Conservation (phyloP, 2,113 vertebrate genomes). For the Sisor rabdophorus region DNA sequence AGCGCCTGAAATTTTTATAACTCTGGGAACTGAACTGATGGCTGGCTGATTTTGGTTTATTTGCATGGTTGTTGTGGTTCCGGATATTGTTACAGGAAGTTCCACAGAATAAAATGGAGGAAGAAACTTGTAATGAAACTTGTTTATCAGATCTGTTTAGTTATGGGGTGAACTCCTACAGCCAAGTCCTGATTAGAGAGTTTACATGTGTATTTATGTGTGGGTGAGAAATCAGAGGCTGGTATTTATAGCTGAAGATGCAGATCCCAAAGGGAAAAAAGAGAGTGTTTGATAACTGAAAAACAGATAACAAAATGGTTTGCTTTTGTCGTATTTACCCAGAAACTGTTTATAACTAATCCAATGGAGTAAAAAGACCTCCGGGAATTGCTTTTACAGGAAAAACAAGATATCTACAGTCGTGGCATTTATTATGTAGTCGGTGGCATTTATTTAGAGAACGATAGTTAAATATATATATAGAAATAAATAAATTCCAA, state of each 20-base stretch:
- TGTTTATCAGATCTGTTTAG: slow-evolving; percentile 47
- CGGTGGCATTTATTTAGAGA: too few species aligned
- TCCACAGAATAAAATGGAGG: slow-evolving; percentile 23
- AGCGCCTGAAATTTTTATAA: slow-evolving; percentile 10
- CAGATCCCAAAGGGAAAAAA: background rate
- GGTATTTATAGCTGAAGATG: slow-evolving; percentile 33
- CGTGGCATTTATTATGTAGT: background rate
- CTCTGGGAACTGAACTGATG: background rate
- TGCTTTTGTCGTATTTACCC: background rate
- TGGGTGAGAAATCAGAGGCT: slow-evolving; percentile 19
- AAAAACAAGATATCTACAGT: background rate
- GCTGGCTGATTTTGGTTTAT: slow-evolving; percentile 12
- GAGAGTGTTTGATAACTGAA: background rate
- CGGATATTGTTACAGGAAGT: slow-evolving; percentile 55
- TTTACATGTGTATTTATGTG: slow-evolving; percentile 24
- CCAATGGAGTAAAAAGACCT: background rate
- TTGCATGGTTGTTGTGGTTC: slow-evolving; percentile 23
- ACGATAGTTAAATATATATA: too few species aligned
- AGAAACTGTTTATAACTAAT: background rate
- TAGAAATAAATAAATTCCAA: too few species aligned
- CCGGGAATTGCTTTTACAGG: background rate
- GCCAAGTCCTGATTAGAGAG: slow-evolving; percentile 44
- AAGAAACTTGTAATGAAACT: slow-evolving; percentile 28
- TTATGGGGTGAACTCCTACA: slow-evolving; percentile 53
- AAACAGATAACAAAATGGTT: background rate